Conservation (phyloP, 2,888 invertebrate species). For the Plusia festucae region DNA sequence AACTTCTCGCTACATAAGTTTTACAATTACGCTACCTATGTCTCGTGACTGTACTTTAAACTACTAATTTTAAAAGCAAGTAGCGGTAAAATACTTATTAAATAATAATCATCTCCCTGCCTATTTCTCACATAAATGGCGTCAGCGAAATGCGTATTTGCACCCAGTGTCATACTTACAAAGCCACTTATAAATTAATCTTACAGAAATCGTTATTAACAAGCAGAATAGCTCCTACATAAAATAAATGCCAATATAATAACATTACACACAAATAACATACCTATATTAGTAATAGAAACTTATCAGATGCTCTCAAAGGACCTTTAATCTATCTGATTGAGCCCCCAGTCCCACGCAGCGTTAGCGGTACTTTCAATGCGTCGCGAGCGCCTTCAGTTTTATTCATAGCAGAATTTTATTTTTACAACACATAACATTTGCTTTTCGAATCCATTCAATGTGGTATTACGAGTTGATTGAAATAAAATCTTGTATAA, state of each 20-base stretch:
- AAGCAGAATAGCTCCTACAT: not conserved
- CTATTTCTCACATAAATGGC: too few relatives aligned
- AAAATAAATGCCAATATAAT: conserved; percentile 2
- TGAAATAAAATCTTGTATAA: not conserved
- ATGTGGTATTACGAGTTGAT: conserved; percentile 14
- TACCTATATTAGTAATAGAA: conserved; percentile 47
- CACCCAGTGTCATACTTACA: too few relatives aligned
- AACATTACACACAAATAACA: conserved; percentile 17
- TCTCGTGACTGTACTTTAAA: too few relatives aligned
- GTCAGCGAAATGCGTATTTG: too few relatives aligned
- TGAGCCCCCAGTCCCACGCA: conserved; percentile 63
- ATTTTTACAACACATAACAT: conserved; percentile 38
- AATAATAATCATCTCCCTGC: too few relatives aligned
- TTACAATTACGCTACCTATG: too few relatives aligned
- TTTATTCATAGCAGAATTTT: conserved; percentile 56
- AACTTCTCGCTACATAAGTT: too few relatives aligned
- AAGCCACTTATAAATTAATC: not conserved
- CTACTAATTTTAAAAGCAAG: too few relatives aligned
- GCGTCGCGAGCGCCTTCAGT: conserved; percentile 52
- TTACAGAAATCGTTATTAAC: not conserved
- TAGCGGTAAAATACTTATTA: too few relatives aligned
- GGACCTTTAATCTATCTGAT: conserved; percentile 77
- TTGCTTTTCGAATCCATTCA: conserved; percentile 29
- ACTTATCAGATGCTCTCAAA: conserved; percentile 65
- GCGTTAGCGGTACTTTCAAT: conserved; percentile 26